Percentiles rank a stretch among this genome's conserved stretches.
These are phyloP conservation scores for Lepus europaeus DNA, from an alignment of 2,113 vertebrate species.

Conservation along the genomic window DNA sequence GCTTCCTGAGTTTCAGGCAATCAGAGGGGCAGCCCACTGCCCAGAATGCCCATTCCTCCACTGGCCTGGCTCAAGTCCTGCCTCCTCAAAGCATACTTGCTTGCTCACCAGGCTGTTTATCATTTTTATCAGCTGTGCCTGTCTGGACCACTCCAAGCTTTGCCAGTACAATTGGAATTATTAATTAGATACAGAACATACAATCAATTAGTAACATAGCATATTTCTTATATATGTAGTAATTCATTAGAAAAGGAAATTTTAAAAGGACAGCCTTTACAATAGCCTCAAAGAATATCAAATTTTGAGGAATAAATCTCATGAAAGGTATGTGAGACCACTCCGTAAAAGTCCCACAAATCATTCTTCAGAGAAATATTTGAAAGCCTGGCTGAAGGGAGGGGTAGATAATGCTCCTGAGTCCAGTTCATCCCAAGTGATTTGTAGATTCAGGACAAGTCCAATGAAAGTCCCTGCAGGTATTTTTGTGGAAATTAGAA, in stretches of 20 bases:
- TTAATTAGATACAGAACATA: neutral
- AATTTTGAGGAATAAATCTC: neutral
- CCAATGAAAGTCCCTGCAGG: constrained; percentile 26
- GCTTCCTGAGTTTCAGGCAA: neutral
- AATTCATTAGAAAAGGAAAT: neutral
- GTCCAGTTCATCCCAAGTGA: neutral
- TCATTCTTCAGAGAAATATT: neutral
- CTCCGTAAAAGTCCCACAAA: neutral
- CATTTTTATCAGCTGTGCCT: neutral
- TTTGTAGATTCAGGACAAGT: neutral
- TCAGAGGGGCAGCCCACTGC: neutral
- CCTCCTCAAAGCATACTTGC: neutral
- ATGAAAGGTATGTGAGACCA: neutral
- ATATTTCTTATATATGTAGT: neutral
- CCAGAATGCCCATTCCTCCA: neutral
- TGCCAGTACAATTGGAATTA: neutral
- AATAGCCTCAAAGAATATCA: neutral
- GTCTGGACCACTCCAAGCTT: no score
- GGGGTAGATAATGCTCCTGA: neutral
- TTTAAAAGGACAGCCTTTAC: neutral
- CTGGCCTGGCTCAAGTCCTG: neutral
- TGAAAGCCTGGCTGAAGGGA: neutral
- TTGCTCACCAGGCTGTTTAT: neutral
- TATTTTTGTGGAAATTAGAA: constrained; percentile 26
- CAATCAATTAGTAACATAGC: neutral